Conservation (phyloP, 2,797 vertebrate genomes). For the Pampus argenteus region DNA sequence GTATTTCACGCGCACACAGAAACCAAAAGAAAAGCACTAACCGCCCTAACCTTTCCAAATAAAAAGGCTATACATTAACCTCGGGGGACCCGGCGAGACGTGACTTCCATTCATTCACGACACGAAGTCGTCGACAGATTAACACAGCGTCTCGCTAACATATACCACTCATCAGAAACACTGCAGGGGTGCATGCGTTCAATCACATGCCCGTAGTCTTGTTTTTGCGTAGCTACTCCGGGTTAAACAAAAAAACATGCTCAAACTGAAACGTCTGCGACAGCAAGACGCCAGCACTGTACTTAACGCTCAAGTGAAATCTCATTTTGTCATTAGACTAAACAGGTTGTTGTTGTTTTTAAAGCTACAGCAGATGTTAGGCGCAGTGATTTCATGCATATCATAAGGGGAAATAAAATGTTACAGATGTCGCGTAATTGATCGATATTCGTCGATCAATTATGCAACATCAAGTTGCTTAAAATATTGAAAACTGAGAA, state of each 20-base stretch:
- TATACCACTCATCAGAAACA: constrained; percentile 47
- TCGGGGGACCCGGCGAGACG: constrained; percentile 46
- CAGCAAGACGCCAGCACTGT: constrained; percentile 1
- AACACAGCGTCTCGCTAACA: constrained; percentile 22
- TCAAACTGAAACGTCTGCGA: constrained; percentile 12
- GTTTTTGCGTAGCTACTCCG: constrained; percentile 6
- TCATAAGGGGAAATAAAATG: background rate
- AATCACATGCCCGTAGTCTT: constrained; percentile 39
- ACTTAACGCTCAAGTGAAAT: constrained; percentile 3
- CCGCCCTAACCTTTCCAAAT: constrained; percentile 62
- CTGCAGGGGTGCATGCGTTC: constrained; percentile 38
- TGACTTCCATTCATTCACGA: constrained; percentile 67
- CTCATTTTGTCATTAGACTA: background rate
- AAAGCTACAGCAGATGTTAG: background rate
- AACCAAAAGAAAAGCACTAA: constrained; percentile 29
- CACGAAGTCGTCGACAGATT: constrained; percentile 21
- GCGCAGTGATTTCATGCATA: background rate
- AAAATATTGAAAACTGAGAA: constrained; percentile 1
- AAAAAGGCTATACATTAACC: constrained; percentile 78
- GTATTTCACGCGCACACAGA: constrained; percentile 39
- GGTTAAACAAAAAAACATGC: constrained; percentile 11
- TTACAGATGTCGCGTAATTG: background rate
- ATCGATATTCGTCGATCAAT: too few relatives aligned
- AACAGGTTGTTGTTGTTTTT: background rate
- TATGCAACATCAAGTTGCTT: too few relatives aligned